phyloP scores from a whole-genome alignment of 1,140 invertebrate genomes.

The Heliothis virescens region DNA sequence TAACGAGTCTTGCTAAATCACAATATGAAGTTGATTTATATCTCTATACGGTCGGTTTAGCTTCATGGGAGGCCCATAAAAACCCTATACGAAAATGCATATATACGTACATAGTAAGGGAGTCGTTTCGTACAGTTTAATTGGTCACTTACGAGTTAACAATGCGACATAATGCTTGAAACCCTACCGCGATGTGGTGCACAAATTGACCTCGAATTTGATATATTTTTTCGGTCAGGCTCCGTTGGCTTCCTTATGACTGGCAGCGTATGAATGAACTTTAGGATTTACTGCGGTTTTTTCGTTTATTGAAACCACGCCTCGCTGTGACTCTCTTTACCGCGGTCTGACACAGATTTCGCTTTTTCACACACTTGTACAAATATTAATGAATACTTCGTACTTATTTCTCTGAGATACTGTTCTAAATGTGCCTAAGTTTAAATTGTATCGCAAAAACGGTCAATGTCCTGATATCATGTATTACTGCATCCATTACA shows the following conservation, averaged over 20 bases:
- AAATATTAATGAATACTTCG: not conserved
- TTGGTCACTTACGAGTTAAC: constrained; percentile 46
- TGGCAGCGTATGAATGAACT: constrained; percentile 8
- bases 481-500: constrained; percentile 15
- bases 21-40: constrained; percentile 85
- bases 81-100: constrained; percentile 70
- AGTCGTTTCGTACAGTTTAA: constrained; percentile 46
- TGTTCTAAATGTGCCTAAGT: not conserved
- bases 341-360: not conserved
- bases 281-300: not conserved
- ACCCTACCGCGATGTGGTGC: constrained; percentile 32
- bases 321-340: constrained; percentile 6
- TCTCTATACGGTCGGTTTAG: constrained; percentile 78
- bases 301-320: not conserved
- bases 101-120: constrained; percentile 33
- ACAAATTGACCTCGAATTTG: constrained; percentile 39
- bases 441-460: not conserved
- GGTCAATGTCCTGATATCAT: not conserved
- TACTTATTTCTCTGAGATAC: too few relatives aligned
- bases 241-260: constrained; percentile 27
- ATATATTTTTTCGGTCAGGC: constrained; percentile 38
- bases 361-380: not conserved
- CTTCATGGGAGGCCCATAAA: constrained; percentile 82
- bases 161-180: constrained; percentile 46
- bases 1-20: constrained; percentile 84